Conservation (phyloP, 2,797 vertebrate genomes). For the Clamator glandarius region DNA sequence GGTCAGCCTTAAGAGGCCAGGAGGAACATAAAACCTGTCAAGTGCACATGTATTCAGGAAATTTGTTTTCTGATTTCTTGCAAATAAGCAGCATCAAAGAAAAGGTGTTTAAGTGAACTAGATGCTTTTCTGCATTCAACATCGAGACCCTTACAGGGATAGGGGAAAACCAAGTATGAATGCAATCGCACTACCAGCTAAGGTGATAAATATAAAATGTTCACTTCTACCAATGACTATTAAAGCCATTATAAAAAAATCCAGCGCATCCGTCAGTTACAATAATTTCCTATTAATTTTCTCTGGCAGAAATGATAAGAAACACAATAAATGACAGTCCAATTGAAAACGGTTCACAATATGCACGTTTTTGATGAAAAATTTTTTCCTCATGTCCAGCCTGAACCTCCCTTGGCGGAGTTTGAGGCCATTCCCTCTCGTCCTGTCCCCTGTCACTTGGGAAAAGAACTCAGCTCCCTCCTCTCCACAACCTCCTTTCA, state of each 20-base stretch:
- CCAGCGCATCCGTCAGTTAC: background rate
- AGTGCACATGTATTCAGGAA: background rate
- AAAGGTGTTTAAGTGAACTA: background rate
- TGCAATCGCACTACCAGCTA: background rate
- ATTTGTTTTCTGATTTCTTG: conserved; percentile 34
- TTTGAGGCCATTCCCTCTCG: too few species aligned
- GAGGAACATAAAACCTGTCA: background rate
- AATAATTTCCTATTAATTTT: conserved; percentile 16
- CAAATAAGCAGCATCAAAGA: background rate
- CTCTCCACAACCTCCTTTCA: too few species aligned
- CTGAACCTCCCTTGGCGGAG: too few species aligned
- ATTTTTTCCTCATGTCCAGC: too few species aligned
- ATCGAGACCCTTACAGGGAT: background rate
- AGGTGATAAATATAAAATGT: background rate
- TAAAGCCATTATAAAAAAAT: background rate
- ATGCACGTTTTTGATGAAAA: background rate
- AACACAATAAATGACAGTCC: background rate
- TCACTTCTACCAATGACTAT: background rate
- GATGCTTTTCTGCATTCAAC: background rate
- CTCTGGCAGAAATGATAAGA: background rate
- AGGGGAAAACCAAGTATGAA: background rate
- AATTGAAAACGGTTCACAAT: background rate
- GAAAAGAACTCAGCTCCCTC: too few species aligned
- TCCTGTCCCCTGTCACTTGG: too few species aligned
- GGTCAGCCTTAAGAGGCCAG: background rate